Evolutionary conservation across 2,888 invertebrate genomes (phyloP).

Genomic region (Venusia cambrica): DNA sequence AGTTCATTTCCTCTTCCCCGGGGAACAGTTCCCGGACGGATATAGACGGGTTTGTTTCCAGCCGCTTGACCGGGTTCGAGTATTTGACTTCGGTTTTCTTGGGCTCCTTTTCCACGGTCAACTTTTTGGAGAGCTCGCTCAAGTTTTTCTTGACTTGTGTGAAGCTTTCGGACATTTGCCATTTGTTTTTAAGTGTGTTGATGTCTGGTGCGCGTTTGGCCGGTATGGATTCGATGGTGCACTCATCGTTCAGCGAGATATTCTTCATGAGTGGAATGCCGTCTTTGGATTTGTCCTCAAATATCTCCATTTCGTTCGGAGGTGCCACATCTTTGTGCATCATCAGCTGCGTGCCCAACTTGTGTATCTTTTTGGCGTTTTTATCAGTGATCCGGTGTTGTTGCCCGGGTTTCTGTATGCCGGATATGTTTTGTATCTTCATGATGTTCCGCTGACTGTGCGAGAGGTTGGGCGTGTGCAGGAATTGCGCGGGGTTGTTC

Average conservation of each 20-base stretch:
- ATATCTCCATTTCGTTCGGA: constrained; percentile 41
- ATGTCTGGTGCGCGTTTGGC: constrained; percentile 71
- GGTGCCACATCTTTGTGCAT: constrained; percentile 38
- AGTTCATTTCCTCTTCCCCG: constrained; percentile 90
- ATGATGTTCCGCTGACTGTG: constrained; percentile 62
- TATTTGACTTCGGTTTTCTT: constrained; percentile 70
- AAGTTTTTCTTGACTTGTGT: constrained; percentile 74
- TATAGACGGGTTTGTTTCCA: constrained; percentile 91
- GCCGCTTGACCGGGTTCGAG: constrained; percentile 83
- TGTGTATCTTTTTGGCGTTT: constrained; percentile 68
- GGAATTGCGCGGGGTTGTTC: constrained; percentile 72
- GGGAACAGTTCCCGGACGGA: constrained; percentile 90
- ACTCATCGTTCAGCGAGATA: constrained; percentile 80
- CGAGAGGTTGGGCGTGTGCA: constrained; percentile 59
- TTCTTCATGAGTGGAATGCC: constrained; percentile 53
- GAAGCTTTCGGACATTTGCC: constrained; percentile 76
- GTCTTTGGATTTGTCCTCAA: constrained; percentile 54
- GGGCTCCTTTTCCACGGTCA: constrained; percentile 57
- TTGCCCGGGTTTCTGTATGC: constrained; percentile 60
- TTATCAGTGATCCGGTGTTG: constrained; percentile 67
- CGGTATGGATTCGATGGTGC: constrained; percentile 80
- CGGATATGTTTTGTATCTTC: constrained; percentile 55
- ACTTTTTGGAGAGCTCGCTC: constrained; percentile 69
- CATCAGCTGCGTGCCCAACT: constrained; percentile 66
- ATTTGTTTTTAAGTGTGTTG: constrained; percentile 74